These are phyloP conservation scores for Cercocebus atys DNA, from an alignment of 2,113 vertebrate genomes.

Conservation along the genomic window DNA sequence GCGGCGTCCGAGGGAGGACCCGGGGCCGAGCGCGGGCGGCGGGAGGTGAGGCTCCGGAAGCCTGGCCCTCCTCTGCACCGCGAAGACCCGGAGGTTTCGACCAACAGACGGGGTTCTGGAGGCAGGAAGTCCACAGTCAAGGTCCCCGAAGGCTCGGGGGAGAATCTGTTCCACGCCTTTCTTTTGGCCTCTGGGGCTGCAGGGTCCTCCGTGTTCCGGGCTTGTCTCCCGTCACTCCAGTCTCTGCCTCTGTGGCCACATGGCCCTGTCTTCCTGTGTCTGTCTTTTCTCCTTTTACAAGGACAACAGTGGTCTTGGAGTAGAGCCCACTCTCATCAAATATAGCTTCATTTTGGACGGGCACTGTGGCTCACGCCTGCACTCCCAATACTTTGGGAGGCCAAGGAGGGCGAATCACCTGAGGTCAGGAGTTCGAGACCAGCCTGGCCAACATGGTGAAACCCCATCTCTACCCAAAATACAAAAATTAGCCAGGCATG, in stretches of 20 bases:
- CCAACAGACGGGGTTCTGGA: neutral
- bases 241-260: neutral
- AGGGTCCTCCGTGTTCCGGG: rapidly evolving
- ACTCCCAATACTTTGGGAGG: no score
- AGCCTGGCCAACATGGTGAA: no score
- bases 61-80: neutral
- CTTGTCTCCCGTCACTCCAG: neutral
- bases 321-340: neutral
- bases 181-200: neutral
- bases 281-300: neutral
- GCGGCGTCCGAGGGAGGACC: rapidly evolving
- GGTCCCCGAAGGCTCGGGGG: neutral
- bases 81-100: neutral
- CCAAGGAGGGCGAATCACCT: no score
- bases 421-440: no score
- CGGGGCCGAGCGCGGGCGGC: no score
- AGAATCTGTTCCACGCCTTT: neutral
- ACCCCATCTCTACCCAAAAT: no score
- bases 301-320: neutral
- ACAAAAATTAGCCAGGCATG: no score
- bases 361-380: no score
- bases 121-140: neutral
- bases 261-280: neutral
- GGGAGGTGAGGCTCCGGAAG: no score
- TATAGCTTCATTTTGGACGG: no score